Evolutionary conservation across 2,888 invertebrate species (phyloP), one percentile per base, ranked within the genome.

Genomic region (Sipha maydis): DNA sequence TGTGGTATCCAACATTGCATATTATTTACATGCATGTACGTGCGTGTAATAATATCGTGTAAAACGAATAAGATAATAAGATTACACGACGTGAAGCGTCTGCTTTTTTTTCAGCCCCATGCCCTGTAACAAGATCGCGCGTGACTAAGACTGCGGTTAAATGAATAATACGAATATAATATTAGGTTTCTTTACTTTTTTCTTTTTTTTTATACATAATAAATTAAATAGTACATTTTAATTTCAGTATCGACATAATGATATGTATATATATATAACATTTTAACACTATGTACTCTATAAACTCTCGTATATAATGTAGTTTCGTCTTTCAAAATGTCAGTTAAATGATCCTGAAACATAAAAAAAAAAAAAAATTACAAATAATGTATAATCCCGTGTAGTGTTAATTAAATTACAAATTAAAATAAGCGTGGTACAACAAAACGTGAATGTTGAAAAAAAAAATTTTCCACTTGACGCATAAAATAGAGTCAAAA

Each of bases 321-420:
- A 61, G 34, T 71, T 77, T 31, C n/a, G 54, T 67, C 38, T 73
- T 71, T 78, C 3, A 34, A 38, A 21, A 54, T n/a, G 25, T 86
- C 73, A 80, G 34, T 86, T 28, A 5, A 75, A 80, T 19, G n/a
- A 56, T 61, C 79, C 86, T 86, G 86, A 86, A 86, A 86, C 69
- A 73, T 41, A 86, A 69, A 85, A 31, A 56, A 69, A 85, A 31
- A 56, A 76, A 1, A 56, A 56, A n/a, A 28, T 41, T 14, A 67
- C 41, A 25, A 80, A 61, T 25, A 79, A 67, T 76, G 21, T 61
- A 61, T 84, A 11, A 77, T 67, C 76, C 28, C 11, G n/a, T 21
- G n/a, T 21, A 71, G 31, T 67, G 41, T 21, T 21, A 69, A 69
- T 69, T 71, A 71, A 71, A 82, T 82, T 69, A 69, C 71, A 31